These are phyloP conservation scores for Tapera naevia DNA, from an alignment of 2,797 vertebrate species.

Conservation along the genomic window DNA sequence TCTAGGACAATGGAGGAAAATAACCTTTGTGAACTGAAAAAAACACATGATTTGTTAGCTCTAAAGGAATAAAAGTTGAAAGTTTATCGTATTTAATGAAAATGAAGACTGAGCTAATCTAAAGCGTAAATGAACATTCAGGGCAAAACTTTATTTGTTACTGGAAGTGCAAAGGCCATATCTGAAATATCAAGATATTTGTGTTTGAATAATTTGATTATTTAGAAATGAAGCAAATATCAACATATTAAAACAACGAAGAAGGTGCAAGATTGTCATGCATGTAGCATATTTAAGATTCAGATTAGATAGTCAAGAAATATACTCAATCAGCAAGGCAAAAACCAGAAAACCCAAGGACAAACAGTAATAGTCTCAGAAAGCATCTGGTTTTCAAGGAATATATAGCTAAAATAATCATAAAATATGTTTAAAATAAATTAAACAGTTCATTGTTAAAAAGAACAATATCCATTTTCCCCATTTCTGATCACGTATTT, in stretches of 20 bases:
- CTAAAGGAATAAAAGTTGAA: not conserved
- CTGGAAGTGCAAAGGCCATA: not conserved
- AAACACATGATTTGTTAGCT: not conserved
- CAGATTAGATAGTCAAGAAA: not conserved
- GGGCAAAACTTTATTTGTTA: not conserved
- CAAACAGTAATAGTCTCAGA: not conserved
- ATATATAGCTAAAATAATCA: accelerated
- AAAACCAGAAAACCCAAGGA: not conserved
- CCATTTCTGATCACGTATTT: not conserved
- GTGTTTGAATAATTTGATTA: not conserved
- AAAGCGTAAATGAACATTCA: not conserved
- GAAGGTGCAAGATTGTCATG: not conserved
- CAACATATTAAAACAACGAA: not conserved
- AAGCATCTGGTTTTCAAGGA: not conserved
- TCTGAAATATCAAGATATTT: not conserved
- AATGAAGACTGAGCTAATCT: not conserved
- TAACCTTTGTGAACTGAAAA: not conserved
- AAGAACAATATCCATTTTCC: not conserved
- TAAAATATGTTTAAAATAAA: not conserved
- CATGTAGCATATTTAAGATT: not conserved
- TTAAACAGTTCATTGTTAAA: not conserved
- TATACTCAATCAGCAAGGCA: not conserved
- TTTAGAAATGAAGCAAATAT: not conserved
- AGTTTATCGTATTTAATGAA: not conserved
- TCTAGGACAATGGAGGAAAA: not conserved